These are phyloP conservation scores for Drosophila greeni DNA, from an alignment of 2,888 invertebrate genomes.

Conservation along the genomic window DNA sequence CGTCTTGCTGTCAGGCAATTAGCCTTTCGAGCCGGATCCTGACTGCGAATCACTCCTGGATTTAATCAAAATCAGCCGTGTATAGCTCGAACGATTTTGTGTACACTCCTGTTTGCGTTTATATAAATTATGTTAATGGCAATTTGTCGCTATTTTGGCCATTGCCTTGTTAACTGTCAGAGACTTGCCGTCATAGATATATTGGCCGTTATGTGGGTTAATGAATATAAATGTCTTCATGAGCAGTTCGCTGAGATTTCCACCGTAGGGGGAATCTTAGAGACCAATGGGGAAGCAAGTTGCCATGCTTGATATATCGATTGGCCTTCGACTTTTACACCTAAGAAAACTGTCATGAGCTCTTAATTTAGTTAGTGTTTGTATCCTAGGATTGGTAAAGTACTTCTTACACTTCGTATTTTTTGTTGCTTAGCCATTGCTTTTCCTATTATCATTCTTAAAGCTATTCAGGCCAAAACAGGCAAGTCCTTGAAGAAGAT, in stretches of 20 bases:
- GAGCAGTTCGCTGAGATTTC: conserved; percentile 12
- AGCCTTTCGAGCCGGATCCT: conserved; percentile 26
- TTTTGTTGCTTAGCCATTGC: background rate
- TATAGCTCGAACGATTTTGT: conserved; percentile 20
- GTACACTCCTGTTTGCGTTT: conserved; percentile 26
- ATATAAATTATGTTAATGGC: conserved; percentile 69
- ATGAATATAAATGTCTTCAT: conserved; percentile 64
- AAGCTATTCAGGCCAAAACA: background rate
- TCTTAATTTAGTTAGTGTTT: background rate
- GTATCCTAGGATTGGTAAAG: background rate
- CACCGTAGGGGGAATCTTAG: background rate
- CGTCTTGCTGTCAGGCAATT: conserved; percentile 53
- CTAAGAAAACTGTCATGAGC: background rate
- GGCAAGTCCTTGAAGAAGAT: background rate
- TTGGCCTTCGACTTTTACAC: background rate
- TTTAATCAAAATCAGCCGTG: conserved; percentile 9
- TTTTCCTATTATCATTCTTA: background rate
- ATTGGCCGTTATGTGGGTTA: conserved; percentile 44
- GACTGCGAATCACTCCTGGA: conserved; percentile 5
- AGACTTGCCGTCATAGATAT: conserved; percentile 23
- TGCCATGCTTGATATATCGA: background rate
- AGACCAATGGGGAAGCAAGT: background rate
- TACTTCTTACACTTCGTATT: background rate
- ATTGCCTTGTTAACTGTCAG: conserved; percentile 41
- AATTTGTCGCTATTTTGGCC: conserved; percentile 47